These are phyloP conservation scores for Hypothenemus hampei DNA, from an alignment of 1,140 invertebrate genomes.

Conservation along the genomic window DNA sequence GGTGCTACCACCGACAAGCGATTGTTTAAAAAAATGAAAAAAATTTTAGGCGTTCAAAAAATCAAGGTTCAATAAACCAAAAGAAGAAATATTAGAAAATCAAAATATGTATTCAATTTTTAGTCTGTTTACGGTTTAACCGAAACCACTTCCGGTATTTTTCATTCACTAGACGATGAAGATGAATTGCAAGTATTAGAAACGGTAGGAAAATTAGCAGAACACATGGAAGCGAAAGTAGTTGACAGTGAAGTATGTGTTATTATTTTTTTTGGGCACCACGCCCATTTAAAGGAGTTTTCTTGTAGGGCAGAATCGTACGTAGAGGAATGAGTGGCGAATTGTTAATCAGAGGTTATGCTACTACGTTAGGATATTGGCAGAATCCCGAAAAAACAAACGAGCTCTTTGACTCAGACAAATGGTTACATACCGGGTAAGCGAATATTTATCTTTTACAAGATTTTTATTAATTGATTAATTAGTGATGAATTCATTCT, in stretches of 20 bases:
- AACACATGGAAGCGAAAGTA: slow-evolving; percentile 74
- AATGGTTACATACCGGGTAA: slow-evolving; percentile 91
- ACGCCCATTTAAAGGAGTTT: neutral
- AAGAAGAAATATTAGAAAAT: too few species aligned
- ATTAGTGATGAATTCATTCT: slow-evolving; percentile 73
- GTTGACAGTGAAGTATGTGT: neutral
- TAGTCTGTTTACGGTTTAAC: slow-evolving; percentile 85
- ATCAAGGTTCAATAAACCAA: too few species aligned
- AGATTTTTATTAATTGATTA: too few species aligned
- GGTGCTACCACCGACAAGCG: slow-evolving; percentile 71
- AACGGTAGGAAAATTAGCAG: slow-evolving; percentile 72
- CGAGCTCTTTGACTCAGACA: slow-evolving; percentile 62
- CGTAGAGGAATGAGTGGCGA: slow-evolving; percentile 76
- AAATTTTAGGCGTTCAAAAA: slow-evolving; percentile 33
- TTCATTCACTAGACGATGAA: slow-evolving; percentile 64
- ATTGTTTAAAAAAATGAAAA: slow-evolving; percentile 58
- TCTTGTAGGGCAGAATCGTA: slow-evolving; percentile 47
- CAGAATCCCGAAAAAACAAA: slow-evolving; percentile 75
- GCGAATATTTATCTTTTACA: neutral
- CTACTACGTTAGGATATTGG: slow-evolving; percentile 83
- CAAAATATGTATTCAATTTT: slow-evolving; percentile 27
- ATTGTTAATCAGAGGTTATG: slow-evolving; percentile 75
- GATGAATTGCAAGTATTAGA: slow-evolving; percentile 58
- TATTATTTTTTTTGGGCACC: too few species aligned
- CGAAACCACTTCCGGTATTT: slow-evolving; percentile 74